phyloP scores from a whole-genome alignment of 1,140 invertebrate genomes.

The Paralvinella palmiformis region DNA sequence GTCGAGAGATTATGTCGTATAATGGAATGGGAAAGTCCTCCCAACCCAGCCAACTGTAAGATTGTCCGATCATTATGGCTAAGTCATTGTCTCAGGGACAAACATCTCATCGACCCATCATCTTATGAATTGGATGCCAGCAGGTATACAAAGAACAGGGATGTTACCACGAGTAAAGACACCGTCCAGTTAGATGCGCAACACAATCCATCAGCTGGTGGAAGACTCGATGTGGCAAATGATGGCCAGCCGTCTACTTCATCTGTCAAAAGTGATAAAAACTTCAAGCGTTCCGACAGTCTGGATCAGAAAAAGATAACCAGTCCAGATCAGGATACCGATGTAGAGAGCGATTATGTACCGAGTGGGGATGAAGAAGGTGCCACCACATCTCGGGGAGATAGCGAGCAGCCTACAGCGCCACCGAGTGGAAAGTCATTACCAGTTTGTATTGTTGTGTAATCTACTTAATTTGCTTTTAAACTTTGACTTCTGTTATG shows the following conservation, averaged over 20 bases:
- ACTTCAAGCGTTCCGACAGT: neutral
- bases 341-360: conserved; percentile 38
- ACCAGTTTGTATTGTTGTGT: neutral
- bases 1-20: conserved; percentile 33
- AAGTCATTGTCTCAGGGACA: conserved; percentile 39
- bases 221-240: neutral
- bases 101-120: conserved; percentile 23
- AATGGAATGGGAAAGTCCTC: conserved; percentile 29
- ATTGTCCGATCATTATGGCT: conserved; percentile 44
- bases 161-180: conserved; percentile 1
- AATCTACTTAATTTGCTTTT: no score
- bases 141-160: neutral
- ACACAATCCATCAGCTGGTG: neutral
- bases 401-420: neutral
- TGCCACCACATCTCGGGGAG: neutral
- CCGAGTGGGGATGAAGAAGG: conserved; percentile 34
- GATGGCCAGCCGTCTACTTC: neutral
- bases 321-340: conserved; percentile 20
- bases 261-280: neutral
- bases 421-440: neutral
- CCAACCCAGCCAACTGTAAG: conserved; percentile 15
- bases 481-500: no score
- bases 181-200: neutral
- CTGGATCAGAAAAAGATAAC: neutral
- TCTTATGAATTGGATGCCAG: conserved; percentile 19